Percentiles rank a stretch among this genome's conserved stretches.
Evolutionary conservation across 2,888 invertebrate species (phyloP).

Genomic region (Apodemia mormo): DNA sequence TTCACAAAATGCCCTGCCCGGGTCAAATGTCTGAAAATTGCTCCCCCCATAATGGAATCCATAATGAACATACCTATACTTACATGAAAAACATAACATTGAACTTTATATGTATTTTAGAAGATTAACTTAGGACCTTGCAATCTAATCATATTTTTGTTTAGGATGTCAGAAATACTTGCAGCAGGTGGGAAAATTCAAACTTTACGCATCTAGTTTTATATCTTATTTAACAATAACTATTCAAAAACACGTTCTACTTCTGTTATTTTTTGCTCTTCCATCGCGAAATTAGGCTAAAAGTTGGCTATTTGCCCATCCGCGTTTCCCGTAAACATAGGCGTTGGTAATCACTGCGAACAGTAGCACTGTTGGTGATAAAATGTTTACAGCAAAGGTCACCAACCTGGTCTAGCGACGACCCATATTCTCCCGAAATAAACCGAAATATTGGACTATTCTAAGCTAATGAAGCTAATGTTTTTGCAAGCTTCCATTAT

Average conservation of each 20-base stretch:
- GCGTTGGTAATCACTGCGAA: slow-evolving; percentile 13
- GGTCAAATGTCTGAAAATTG: no score
- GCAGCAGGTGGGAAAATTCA: neutral
- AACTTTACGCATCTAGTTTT: neutral
- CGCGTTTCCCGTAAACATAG: slow-evolving; percentile 4
- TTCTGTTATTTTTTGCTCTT: neutral
- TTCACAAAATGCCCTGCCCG: no score
- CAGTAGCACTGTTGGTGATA: slow-evolving; percentile 40
- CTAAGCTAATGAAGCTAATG: slow-evolving; percentile 7
- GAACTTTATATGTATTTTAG: no score
- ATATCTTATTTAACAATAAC: neutral
- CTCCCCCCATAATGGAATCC: no score
- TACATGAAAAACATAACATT: no score
- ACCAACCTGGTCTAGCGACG: slow-evolving; percentile 42
- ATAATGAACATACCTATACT: no score
- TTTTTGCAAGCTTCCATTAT: neutral
- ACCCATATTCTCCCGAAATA: slow-evolving; percentile 46
- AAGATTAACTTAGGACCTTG: neutral
- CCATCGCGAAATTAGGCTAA: slow-evolving; percentile 8
- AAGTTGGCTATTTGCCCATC: slow-evolving; percentile 12
- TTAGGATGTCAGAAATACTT: neutral
- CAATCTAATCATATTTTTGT: neutral
- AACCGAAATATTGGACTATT: slow-evolving; percentile 25
- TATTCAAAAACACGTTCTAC: neutral
- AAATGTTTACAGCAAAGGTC: slow-evolving; percentile 43